Evolutionary conservation across 2,888 invertebrate species (phyloP).

Genomic region (Serripes groenlandicus): DNA sequence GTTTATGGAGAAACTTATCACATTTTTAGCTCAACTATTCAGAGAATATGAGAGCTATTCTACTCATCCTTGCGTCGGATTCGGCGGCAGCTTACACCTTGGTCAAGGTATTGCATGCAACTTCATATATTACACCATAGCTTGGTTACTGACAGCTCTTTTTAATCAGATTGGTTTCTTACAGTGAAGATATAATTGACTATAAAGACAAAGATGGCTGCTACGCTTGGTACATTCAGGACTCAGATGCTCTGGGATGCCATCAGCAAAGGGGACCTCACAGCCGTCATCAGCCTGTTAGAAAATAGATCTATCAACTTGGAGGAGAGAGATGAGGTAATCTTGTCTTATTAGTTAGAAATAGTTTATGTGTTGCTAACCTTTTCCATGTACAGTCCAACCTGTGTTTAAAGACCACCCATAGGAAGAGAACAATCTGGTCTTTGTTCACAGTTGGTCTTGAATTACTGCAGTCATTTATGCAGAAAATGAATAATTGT

Average conservation of each 20-base stretch:
- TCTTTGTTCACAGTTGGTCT: too few species aligned
- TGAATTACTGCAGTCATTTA: too few species aligned
- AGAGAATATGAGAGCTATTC: too few species aligned
- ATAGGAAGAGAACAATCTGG: too few species aligned
- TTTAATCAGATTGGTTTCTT: background rate
- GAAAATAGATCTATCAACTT: slow-evolving; percentile 94
- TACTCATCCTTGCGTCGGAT: too few species aligned
- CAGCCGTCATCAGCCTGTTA: slow-evolving; percentile 92
- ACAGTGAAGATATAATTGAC: background rate
- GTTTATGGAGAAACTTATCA: too few species aligned
- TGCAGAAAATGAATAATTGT: too few species aligned
- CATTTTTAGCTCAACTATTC: too few species aligned
- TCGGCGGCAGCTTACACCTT: background rate
- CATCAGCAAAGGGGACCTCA: slow-evolving; percentile 89
- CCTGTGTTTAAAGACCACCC: too few species aligned
- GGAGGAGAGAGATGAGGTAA: slow-evolving; percentile 95
- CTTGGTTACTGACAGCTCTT: background rate
- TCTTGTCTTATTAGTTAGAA: slow-evolving; percentile 65
- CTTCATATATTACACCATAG: background rate
- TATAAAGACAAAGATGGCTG: slow-evolving; percentile 8
- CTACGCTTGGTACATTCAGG: slow-evolving; percentile 74
- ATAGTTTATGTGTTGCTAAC: background rate
- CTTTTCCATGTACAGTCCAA: background rate
- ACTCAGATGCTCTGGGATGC: slow-evolving; percentile 82
- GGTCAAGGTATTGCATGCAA: background rate